Base-by-base conservation (phyloP, 2,797 vertebrate genomes). In the Pangasius mekongensis region DNA sequence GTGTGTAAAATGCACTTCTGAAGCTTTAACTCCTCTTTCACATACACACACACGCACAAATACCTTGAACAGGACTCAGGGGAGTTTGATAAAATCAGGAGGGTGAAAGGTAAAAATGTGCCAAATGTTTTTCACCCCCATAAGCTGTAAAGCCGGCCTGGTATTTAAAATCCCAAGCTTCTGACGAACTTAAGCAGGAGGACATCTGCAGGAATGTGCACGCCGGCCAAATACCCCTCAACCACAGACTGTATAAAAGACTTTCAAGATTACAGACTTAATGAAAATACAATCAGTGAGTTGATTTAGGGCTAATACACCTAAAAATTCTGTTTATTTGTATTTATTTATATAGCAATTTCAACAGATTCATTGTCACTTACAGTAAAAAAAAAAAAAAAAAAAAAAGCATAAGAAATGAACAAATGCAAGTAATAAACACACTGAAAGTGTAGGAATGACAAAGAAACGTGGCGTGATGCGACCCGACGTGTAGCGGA, bases 121-220 rank as follows among this genome's bases (percentile, higher is more conserved):
- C 80, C 39, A 83, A 87, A 87, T 66, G 54, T 60, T 89, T 77
- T 62, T 64, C 60, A 54, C 82, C 60, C 66, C 58, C 13, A 30
- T 88, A 87, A 88, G 77, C 89, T 81, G 36, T 84, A 90, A 91
- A 91, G 77, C 87, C 43, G 56, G 47, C 47, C 87, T 58, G 91
- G 88, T 83, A 90, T 90, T 90, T 89, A 22, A 89, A 91, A 90
- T 89, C 87, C 88, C 74, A 54, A 88, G 85, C 62, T 86, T 83
- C 91, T 88, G 54, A 89, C 74, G 47, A 62, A 83, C 54, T 67
- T 83, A 62, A 83, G 60, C 86, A 81, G 88, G 87, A 88, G 89
- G 84, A 74, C 58, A n/a, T 86, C 86, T 83, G 74, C 74, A 81
- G 84, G 89, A 91, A 90, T 90, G 86, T n/a, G 60, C 69, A 13